Evolutionary conservation across 2,888 invertebrate species (phyloP), one percentile per base, ranked within the genome.

Genomic region (Pterostichus madidus): DNA sequence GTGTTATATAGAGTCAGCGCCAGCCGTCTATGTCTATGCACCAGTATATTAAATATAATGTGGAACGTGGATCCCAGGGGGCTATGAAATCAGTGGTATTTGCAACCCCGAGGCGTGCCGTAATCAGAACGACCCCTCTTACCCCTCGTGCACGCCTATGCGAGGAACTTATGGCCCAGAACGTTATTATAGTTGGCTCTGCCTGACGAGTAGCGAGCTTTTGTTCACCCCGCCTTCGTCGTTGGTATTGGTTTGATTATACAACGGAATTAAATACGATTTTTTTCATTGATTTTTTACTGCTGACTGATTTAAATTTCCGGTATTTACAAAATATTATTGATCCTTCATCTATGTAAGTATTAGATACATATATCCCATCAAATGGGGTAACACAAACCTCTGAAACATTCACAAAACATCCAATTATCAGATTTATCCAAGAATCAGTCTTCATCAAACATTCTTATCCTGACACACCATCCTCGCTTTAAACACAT

Each of bases 41-140:
- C 53, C 56, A 77, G 68, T 83, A 83, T 83, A 83, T 83, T 77
- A 83, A 83, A 83, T 83, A 83, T 83, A 83, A 83, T 83, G 75
- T 81, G 46, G 81, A 75, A 77, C 64, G 77, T 17, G 52, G 6
- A 49, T 83, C 83, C 83, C 83, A 77, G 44, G 64, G 77, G 83
- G 83, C 77, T 77, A 77, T 83, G 83, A 83, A 83, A 83, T 83
- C 83, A 83, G 76, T 83, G 83, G 77, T 83, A 83, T 83, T 83
- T 83, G 77, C 83, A 76, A 83, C 77, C 83, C 83, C 76, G 76
- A 83, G 75, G 81, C 81, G 73, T 81, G 75, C 81, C 73, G 81
- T 81, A 81, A 81, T 81, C 81, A 81, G 81, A 81, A 75, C 81
- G 31, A 75, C 75, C 75, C 75, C 59, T 68, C 35, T 24, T 71